These are phyloP conservation scores for Gracilinanus agilis DNA, from an alignment of 2,113 vertebrate genomes.

Conservation along the genomic window DNA sequence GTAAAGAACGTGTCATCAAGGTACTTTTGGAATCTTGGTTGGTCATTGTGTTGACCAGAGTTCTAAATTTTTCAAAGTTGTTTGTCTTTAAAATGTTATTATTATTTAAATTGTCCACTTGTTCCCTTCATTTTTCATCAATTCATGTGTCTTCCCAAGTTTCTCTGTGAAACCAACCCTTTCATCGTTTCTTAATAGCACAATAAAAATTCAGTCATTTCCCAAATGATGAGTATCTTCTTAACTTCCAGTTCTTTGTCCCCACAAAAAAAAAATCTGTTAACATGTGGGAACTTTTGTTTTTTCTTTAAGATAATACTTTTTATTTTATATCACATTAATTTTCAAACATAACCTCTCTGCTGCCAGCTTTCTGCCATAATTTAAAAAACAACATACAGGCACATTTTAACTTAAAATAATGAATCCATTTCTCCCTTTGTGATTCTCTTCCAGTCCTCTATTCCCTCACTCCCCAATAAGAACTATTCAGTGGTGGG, in stretches of 20 bases:
- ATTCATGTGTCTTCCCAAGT: not conserved
- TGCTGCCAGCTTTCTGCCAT: not conserved
- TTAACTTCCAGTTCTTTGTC: not conserved
- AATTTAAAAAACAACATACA: not conserved
- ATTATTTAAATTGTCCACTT: not conserved
- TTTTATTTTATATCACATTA: not conserved
- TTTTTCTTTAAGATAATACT: not conserved
- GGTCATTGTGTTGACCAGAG: not conserved
- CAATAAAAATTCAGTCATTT: not conserved
- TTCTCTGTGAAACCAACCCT: not conserved
- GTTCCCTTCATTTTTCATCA: not conserved
- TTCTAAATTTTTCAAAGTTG: not conserved
- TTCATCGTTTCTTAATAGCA: not conserved
- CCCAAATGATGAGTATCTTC: not conserved
- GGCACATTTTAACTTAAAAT: not conserved
- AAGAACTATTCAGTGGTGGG: not conserved
- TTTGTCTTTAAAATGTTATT: not conserved
- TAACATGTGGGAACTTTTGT: not conserved
- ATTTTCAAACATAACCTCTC: not conserved
- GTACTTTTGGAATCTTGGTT: not conserved
- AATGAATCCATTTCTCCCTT: not conserved
- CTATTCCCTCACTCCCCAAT: not conserved
- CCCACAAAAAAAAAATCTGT: not conserved
- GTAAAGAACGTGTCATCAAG: not conserved
- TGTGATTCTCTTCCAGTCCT: no score